Percentiles rank a stretch among this genome's conserved stretches.
Conservation (phyloP, 2,888 invertebrate genomes). For the Drosophila phalerata region DNA sequence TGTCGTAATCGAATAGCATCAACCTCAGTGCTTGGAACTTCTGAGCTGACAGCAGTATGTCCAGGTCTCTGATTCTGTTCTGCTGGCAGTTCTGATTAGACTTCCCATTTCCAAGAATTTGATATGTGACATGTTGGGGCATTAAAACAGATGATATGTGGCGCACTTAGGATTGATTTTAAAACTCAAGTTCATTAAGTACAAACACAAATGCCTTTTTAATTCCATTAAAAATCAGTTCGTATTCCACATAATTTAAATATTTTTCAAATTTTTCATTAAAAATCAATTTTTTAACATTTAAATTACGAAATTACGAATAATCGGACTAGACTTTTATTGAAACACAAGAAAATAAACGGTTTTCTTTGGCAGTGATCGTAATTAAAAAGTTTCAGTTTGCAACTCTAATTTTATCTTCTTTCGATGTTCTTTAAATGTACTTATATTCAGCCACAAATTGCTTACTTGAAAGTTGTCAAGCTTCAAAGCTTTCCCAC, state of each 20-base stretch:
- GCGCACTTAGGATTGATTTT: too few species aligned
- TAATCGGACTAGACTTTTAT: too few species aligned
- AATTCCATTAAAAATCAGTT: too few species aligned
- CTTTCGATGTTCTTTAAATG: not conserved
- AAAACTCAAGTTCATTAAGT: slow-evolving; percentile 1
- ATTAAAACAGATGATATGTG: not conserved
- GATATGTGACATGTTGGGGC: slow-evolving; percentile 14
- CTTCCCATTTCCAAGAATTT: slow-evolving; percentile 1
- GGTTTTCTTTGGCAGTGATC: not conserved
- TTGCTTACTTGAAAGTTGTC: slow-evolving; percentile 1
- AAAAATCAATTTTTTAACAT: not conserved
- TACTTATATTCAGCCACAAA: slow-evolving; percentile 1
- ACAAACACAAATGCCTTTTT: too few species aligned
- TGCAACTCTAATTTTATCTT: not conserved
- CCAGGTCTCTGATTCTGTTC: slow-evolving; percentile 28
- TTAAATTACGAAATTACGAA: too few species aligned
- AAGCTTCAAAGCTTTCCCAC: slow-evolving; percentile 21
- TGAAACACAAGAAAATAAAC: not conserved
- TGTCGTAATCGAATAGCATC: slow-evolving; percentile 71
- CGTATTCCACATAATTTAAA: too few species aligned
- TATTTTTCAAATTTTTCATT: too few species aligned
- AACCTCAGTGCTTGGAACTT: slow-evolving; percentile 56
- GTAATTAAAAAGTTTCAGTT: slow-evolving; percentile 1
- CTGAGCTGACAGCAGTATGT: slow-evolving; percentile 26
- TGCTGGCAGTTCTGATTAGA: slow-evolving; percentile 31